A percentile compares a stretch with the other conserved stretches of the same genome.
Conservation (phyloP, 2,888 invertebrate species). For the Chrysolina haemoptera region DNA sequence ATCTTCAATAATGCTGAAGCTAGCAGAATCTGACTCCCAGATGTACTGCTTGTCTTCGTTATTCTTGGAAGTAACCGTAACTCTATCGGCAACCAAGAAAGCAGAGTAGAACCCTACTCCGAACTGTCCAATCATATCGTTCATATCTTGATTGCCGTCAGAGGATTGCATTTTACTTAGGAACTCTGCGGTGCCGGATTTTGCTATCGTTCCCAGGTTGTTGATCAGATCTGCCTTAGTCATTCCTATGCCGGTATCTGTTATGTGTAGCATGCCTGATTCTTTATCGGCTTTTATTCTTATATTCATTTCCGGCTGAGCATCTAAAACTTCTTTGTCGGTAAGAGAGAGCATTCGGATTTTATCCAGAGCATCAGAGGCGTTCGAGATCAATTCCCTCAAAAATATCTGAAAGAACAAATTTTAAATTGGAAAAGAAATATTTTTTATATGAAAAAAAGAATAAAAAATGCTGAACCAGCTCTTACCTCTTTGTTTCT, state of each 20-base stretch:
- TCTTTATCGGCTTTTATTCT: conserved; percentile 96
- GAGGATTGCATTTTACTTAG: conserved; percentile 89
- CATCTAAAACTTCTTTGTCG: conserved; percentile 83
- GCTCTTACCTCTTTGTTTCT: conserved; percentile 92
- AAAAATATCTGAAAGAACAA: conserved; percentile 84
- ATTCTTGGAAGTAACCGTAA: conserved; percentile 94
- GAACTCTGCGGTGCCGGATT: conserved; percentile 97
- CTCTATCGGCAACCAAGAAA: conserved; percentile 95
- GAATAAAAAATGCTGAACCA: not conserved
- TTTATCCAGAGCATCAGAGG: conserved; percentile 98
- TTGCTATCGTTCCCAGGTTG: conserved; percentile 81
- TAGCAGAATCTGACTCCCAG: conserved; percentile 97
- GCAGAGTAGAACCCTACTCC: conserved; percentile 99
- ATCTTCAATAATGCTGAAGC: conserved; percentile 93
- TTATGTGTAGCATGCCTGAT: conserved; percentile 91
- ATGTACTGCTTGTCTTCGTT: conserved; percentile 95
- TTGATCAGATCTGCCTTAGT: conserved; percentile 92
- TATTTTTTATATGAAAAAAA: not conserved
- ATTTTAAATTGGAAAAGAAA: not conserved
- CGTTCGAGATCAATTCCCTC: conserved; percentile 98
- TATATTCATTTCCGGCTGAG: conserved; percentile 88
- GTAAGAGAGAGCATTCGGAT: conserved; percentile 95
- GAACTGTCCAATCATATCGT: conserved; percentile 99
- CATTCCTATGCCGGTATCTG: conserved; percentile 98
- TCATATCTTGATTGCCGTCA: conserved; percentile 81